Conservation (phyloP, 2,797 vertebrate genomes). For the Carcharodon carcharias region DNA sequence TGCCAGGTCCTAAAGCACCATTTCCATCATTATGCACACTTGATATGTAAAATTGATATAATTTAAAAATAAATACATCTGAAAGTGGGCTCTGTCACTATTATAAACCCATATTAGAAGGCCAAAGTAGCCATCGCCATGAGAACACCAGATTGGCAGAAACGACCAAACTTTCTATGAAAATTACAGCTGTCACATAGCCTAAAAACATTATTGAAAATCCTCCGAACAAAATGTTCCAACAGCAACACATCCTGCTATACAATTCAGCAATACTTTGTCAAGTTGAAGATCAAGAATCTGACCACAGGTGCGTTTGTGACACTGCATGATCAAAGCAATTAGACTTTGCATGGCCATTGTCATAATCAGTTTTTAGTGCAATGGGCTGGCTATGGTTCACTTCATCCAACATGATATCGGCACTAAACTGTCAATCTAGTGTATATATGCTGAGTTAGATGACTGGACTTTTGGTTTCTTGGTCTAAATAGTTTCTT, state of each 20-base stretch:
- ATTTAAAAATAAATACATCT: neutral
- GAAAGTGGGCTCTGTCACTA: neutral
- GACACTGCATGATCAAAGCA: neutral
- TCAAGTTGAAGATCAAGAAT: neutral
- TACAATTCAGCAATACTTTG: neutral
- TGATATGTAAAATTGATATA: neutral
- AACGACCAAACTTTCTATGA: neutral
- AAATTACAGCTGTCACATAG: neutral
- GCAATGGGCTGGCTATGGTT: neutral
- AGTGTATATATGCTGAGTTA: neutral
- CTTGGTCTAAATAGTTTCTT: neutral
- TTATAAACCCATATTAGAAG: neutral
- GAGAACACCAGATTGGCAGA: neutral
- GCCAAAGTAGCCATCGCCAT: neutral
- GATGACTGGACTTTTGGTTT: neutral
- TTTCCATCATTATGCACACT: neutral
- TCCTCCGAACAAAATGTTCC: neutral
- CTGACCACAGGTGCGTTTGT: neutral
- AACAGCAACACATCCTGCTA: neutral
- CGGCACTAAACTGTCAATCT: neutral
- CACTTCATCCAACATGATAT: neutral
- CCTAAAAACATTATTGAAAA: neutral
- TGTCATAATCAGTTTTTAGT: neutral
- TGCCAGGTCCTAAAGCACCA: neutral
- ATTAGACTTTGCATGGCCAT: neutral